Evolutionary conservation across 2,797 vertebrate species (phyloP).

Genomic region (Buceros bicornis): DNA sequence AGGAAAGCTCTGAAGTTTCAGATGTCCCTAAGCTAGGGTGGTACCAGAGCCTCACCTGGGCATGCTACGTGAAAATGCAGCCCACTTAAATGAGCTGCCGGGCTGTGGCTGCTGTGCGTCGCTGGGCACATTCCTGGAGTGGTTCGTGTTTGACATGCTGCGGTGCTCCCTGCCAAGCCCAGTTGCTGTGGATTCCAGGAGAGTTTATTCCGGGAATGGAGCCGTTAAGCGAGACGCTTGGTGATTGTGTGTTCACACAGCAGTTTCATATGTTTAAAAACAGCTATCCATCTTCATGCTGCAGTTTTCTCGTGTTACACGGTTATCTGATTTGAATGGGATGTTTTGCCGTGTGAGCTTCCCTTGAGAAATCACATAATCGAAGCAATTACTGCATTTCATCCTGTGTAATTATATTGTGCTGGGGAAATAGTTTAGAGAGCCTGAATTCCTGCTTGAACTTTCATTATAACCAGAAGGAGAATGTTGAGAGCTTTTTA

Average conservation of each 20-base stretch:
- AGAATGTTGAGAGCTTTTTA: not conserved
- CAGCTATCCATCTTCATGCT: not conserved
- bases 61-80: rapidly evolving
- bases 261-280: not conserved
- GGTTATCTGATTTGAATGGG: not conserved
- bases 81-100: not conserved
- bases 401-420: slow-evolving; percentile 24
- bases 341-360: not conserved
- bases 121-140: not conserved
- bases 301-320: not conserved
- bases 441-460: slow-evolving; percentile 22
- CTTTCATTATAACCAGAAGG: not conserved
- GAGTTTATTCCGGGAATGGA: slow-evolving; percentile 1
- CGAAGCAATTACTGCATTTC: slow-evolving; percentile 50
- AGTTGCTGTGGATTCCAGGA: not conserved
- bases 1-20: not conserved
- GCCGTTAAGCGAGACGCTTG: not conserved
- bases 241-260: not conserved
- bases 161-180: not conserved
- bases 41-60: not conserved
- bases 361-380: slow-evolving; percentile 25
- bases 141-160: not conserved
- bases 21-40: not conserved
- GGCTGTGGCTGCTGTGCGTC: not conserved
- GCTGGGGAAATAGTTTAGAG: slow-evolving; percentile 10